Conservation (phyloP, 2,797 vertebrate species). For the Acrocephalus scirpaceus region DNA sequence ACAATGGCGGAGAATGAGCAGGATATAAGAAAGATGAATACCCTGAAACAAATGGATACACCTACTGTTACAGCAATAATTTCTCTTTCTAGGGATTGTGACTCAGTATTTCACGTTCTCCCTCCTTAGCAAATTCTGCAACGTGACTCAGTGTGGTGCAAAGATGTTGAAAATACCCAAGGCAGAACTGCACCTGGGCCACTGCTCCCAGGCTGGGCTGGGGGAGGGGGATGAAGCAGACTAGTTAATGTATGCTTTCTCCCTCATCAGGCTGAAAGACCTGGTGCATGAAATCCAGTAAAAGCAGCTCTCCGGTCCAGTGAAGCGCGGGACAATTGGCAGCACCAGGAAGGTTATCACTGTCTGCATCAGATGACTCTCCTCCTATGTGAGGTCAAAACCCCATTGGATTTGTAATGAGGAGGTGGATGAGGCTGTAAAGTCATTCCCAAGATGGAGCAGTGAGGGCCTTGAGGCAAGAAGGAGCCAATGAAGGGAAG, state of each 20-base stretch:
- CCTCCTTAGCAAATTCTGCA: not conserved
- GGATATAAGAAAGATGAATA: not conserved
- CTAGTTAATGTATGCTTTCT: slow-evolving; percentile 50
- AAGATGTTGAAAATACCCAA: not conserved
- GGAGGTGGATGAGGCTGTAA: slow-evolving; percentile 49
- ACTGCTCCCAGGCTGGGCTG: not conserved
- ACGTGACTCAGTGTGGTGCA: not conserved
- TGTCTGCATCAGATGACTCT: slow-evolving; percentile 64
- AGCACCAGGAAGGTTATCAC: slow-evolving; percentile 58
- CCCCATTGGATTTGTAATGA: slow-evolving; percentile 36
- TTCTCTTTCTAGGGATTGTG: not conserved
- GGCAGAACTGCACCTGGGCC: not conserved
- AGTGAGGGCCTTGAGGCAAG: slow-evolving; percentile 51
- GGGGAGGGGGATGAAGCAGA: not conserved
- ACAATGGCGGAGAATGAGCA: not conserved
- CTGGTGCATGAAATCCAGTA: slow-evolving; percentile 49
- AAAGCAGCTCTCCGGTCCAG: slow-evolving; percentile 57
- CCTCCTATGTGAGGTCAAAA: slow-evolving; percentile 45
- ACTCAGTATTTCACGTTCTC: not conserved
- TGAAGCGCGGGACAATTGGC: slow-evolving; percentile 56
- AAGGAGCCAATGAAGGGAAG: slow-evolving; percentile 64
- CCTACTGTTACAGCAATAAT: not conserved
- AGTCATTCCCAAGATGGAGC: slow-evolving; percentile 58
- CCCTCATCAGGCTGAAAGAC: not conserved
- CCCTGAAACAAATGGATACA: not conserved